Base-by-base conservation (phyloP, 2,888 invertebrate species). In the Lutraria lutraria region DNA sequence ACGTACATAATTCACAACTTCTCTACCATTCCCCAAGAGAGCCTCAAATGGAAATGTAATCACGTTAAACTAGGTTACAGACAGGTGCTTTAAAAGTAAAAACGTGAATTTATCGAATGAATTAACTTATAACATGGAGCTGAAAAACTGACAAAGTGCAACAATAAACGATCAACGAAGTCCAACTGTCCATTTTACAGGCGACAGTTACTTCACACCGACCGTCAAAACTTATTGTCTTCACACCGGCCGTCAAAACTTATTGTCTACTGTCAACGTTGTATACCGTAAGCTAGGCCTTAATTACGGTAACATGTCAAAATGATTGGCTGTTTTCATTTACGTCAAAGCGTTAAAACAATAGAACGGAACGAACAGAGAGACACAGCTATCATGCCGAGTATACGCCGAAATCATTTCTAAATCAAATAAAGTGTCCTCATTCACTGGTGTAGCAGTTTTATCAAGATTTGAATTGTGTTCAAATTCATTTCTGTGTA, bases 291-390 rank as follows among this genome's bases (percentile, higher is more conserved):
- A 31, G 76, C 15, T 34, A 31, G 34, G 76, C 76, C 76, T 76
- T 34, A 25, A 31, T 76, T 76, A 76, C 76, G 56, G 81, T 68
- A 72, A 86, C 25, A 25, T 81, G 85, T 86, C 90, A 88, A 80
- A 54, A 54, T 85, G 87, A 90, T 90, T 90, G 90, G 90, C 72
- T 82, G 72, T 80, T 79, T 83, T 29, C 54, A 68, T 15, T 60
- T 84, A 89, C 88, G 90, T 90, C 90, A 90, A 80, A 68, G 34
- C 10, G 16, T 72, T 79, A 81, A 89, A 87, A 90, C 90, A 90
- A 89, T 85, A 63, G 90, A 76, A 53, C 25, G 29, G 34, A 29
- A 72, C 72, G 25, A 29, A 34, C 16, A 16, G 16, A 13, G n/a
- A n/a, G n/a, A 68, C 63, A 76, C 31, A 15, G 31, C 34, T 31